These are phyloP conservation scores for Leptopterna dolabrata DNA, from an alignment of 2,888 invertebrate genomes.

Conservation along the genomic window DNA sequence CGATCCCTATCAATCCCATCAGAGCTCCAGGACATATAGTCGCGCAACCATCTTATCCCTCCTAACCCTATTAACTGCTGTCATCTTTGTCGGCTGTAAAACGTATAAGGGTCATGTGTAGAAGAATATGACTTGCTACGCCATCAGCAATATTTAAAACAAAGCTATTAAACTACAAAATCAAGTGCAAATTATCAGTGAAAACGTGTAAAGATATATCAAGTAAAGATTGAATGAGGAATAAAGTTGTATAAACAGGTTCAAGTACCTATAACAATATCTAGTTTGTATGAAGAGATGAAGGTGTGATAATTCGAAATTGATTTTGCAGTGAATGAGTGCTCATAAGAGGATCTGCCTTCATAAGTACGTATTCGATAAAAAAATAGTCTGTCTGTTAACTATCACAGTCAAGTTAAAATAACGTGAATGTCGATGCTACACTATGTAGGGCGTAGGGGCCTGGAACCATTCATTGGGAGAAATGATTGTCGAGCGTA, in stretches of 20 bases:
- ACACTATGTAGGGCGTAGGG: background rate
- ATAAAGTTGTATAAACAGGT: too few relatives aligned
- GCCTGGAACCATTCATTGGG: conserved; percentile 14
- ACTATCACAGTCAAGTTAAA: background rate
- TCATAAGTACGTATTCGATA: background rate
- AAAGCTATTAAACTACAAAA: background rate
- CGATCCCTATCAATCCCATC: too few relatives aligned
- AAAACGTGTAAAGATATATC: background rate
- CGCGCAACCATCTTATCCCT: too few relatives aligned
- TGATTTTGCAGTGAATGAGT: background rate
- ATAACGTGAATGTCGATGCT: background rate
- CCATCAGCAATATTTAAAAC: too few relatives aligned
- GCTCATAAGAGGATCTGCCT: background rate
- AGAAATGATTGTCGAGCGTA: conserved; percentile 20
- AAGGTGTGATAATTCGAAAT: background rate
- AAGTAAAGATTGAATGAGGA: too few relatives aligned
- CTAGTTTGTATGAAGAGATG: too few relatives aligned
- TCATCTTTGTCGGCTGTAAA: too few relatives aligned
- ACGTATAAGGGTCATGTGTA: too few relatives aligned
- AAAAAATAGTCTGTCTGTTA: background rate
- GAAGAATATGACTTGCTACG: too few relatives aligned
- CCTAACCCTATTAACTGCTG: too few relatives aligned
- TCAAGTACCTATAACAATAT: too few relatives aligned
- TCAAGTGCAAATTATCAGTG: background rate
- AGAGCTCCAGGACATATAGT: too few relatives aligned